phyloP scores from a whole-genome alignment of 2,888 invertebrate species.

The Maniola hyperantus region DNA sequence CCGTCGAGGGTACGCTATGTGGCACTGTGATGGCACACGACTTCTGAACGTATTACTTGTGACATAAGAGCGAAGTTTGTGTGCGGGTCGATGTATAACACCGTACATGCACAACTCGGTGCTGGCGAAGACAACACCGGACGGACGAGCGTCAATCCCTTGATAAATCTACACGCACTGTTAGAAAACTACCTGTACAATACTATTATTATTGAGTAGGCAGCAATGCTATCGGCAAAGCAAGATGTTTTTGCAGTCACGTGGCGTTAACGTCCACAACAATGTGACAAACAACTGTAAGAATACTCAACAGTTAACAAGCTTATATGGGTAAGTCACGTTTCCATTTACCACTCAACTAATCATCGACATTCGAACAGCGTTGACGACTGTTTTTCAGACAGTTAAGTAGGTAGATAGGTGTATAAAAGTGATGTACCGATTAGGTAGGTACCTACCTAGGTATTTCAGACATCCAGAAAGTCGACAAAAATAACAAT shows the following conservation, averaged over 20 bases:
- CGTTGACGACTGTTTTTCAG: constrained; percentile 25
- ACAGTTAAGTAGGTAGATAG: not conserved
- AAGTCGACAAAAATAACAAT: not conserved
- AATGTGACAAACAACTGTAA: constrained; percentile 47
- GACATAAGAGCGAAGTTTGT: constrained; percentile 58
- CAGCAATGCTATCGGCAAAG: not conserved
- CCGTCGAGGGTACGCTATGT: constrained; percentile 75
- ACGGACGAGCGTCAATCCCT: constrained; percentile 73
- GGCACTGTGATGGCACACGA: constrained; percentile 54
- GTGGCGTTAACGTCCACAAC: constrained; percentile 49
- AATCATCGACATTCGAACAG: constrained; percentile 37
- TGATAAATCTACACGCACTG: constrained; percentile 55
- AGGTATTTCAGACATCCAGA: not conserved
- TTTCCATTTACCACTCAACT: constrained; percentile 45
- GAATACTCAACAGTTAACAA: constrained; percentile 50
- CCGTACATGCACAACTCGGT: constrained; percentile 64
- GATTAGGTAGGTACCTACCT: not conserved
- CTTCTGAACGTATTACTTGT: constrained; percentile 53
- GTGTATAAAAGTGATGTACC: constrained; percentile 2
- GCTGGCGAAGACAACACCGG: constrained; percentile 78
- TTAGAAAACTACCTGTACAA: constrained; percentile 37
- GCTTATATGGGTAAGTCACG: constrained; percentile 52
- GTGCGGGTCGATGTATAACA: constrained; percentile 40
- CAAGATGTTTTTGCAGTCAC: constrained; percentile 40
- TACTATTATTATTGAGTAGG: constrained; percentile 23